Evolutionary conservation across 2,113 vertebrate genomes (phyloP).

Genomic region (Microtus pennsylvanicus): DNA sequence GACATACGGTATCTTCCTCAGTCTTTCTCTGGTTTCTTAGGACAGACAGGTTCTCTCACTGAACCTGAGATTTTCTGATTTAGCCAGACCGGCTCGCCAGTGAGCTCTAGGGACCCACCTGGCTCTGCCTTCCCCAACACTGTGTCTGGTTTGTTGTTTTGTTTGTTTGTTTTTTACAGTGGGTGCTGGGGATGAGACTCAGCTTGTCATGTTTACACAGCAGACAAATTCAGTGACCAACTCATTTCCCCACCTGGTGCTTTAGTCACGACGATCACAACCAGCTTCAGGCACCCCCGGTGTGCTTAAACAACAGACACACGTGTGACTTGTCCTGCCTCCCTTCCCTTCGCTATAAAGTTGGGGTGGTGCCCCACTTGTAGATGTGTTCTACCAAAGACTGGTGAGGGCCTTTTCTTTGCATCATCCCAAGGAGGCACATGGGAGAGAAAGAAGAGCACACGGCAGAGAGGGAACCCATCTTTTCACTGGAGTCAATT

Average conservation of each 20-base stretch:
- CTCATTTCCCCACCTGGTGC: neutral
- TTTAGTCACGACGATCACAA: neutral
- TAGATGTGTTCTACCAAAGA: too few relatives aligned
- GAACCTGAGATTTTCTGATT: neutral
- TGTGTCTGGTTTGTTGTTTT: neutral
- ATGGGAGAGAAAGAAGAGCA: neutral
- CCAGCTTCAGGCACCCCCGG: neutral
- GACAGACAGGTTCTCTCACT: too few relatives aligned
- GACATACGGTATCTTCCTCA: neutral
- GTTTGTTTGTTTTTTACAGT: too few relatives aligned
- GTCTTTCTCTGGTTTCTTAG: neutral
- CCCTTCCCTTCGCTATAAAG: neutral
- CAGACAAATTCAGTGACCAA: neutral
- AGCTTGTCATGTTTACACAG: neutral
- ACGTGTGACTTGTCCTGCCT: neutral
- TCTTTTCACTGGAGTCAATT: too few relatives aligned
- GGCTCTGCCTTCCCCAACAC: neutral
- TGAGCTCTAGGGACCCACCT: too few relatives aligned
- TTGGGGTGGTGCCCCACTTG: rapidly evolving
- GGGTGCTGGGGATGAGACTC: neutral
- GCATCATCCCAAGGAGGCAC: too few relatives aligned
- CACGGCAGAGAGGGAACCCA: rapidly evolving
- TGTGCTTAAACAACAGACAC: neutral
- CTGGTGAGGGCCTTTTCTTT: too few relatives aligned
- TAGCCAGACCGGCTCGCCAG: neutral